A percentile compares a stretch with the other conserved stretches of the same genome.
Conservation (phyloP, 2,113 vertebrate genomes). For the Solenodon paradoxus region DNA sequence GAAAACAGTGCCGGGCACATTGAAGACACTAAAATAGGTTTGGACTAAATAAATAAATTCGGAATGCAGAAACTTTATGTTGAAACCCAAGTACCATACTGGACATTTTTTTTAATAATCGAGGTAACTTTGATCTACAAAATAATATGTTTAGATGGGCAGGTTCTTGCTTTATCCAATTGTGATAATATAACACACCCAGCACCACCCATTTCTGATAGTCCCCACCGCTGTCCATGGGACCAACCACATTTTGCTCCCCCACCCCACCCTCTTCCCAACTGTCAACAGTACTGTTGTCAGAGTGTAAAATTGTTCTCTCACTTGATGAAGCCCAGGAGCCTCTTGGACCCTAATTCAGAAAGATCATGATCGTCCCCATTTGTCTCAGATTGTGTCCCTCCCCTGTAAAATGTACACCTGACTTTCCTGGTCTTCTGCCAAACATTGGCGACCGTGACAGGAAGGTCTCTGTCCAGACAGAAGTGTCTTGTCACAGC, state of each 20-base stretch:
- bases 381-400: background rate
- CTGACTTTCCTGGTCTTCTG: no score
- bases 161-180: no score
- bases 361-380: background rate
- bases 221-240: no score
- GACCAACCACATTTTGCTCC: no score
- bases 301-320: background rate
- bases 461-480: background rate
- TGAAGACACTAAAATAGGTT: background rate
- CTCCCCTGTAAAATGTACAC: background rate
- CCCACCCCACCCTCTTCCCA: no score
- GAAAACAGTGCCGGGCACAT: no score
- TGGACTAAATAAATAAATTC: background rate
- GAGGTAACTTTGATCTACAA: no score
- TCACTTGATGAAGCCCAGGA: background rate
- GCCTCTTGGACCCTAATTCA: background rate
- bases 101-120: no score
- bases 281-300: no score
- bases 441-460: background rate
- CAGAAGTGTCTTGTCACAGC: background rate
- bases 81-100: background rate
- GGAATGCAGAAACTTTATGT: background rate
- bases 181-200: no score
- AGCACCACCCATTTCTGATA: no score
- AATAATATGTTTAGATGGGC: no score